A percentile compares a stretch with the other conserved stretches of the same genome.
Evolutionary conservation across 2,797 vertebrate genomes (phyloP).

Genomic region (Malurus leucopterus): DNA sequence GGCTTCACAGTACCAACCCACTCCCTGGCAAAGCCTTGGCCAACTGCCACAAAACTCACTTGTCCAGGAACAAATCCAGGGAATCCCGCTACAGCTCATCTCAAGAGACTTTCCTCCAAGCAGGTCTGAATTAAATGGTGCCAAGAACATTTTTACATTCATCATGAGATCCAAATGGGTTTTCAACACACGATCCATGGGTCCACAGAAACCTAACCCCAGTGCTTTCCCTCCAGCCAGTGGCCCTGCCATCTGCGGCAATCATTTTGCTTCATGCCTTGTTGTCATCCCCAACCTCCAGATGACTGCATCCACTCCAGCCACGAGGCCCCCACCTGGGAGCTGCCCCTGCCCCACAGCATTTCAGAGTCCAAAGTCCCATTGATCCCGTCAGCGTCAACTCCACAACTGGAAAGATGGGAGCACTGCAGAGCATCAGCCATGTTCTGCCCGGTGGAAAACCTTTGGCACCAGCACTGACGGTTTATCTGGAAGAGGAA

Average conservation of each 20-base stretch:
- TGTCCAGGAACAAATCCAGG: slow-evolving; percentile 55
- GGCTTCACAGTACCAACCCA: background rate
- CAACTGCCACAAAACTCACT: slow-evolving; percentile 49
- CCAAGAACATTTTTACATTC: slow-evolving; percentile 62
- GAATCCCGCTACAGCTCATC: slow-evolving; percentile 49
- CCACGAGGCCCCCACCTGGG: background rate
- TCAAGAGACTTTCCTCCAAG: slow-evolving; percentile 52
- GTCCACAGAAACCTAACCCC: slow-evolving; percentile 57
- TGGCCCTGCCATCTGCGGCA: background rate
- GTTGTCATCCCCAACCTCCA: background rate
- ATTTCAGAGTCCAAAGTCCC: slow-evolving; percentile 43
- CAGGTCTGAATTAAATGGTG: slow-evolving; percentile 53
- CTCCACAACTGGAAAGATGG: slow-evolving; percentile 25
- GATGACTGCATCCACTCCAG: slow-evolving; percentile 15
- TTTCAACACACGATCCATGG: slow-evolving; percentile 35
- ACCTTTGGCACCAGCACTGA: slow-evolving; percentile 55
- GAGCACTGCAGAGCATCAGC: slow-evolving; percentile 49
- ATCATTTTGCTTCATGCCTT: background rate
- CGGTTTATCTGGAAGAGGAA: slow-evolving; percentile 41
- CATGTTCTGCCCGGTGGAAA: slow-evolving; percentile 29
- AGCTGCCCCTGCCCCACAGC: slow-evolving; percentile 5
- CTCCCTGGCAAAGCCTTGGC: background rate
- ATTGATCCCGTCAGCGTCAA: background rate
- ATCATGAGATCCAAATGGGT: slow-evolving; percentile 61
- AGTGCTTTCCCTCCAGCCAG: slow-evolving; percentile 3